These are phyloP conservation scores for Zele albiditarsus DNA, from an alignment of 2,888 invertebrate species.

Conservation along the genomic window DNA sequence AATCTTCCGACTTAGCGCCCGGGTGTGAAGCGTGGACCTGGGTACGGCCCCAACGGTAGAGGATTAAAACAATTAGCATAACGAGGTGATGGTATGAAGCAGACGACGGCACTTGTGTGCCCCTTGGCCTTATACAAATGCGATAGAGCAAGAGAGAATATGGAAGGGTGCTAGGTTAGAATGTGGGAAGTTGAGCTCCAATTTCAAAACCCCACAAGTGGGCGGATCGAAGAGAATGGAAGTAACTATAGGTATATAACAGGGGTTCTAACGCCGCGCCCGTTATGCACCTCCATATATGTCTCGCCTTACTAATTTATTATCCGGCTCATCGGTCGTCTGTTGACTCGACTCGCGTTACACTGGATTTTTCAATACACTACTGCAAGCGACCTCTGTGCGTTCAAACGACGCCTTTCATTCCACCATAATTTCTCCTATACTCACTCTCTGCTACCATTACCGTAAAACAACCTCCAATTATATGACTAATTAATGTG, in stretches of 20 bases:
- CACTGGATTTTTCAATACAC: constrained; percentile 58
- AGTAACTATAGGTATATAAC: constrained; percentile 55
- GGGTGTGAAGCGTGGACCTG: not conserved
- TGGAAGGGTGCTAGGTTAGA: constrained; percentile 30
- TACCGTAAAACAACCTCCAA: not conserved
- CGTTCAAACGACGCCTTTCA: not conserved
- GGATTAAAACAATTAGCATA: constrained; percentile 70
- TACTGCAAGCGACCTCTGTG: constrained; percentile 9
- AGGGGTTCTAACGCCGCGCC: constrained; percentile 26
- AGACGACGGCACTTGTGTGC: constrained; percentile 39
- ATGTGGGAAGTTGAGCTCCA: constrained; percentile 55
- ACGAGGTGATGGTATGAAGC: constrained; percentile 62
- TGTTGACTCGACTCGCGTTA: constrained; percentile 59
- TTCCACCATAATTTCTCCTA: not conserved
- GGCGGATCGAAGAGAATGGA: constrained; percentile 57
- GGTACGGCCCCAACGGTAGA: constrained; percentile 41
- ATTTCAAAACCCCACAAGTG: constrained; percentile 64
- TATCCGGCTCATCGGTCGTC: constrained; percentile 62
- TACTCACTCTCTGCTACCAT: constrained; percentile 7
- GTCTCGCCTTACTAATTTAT: constrained; percentile 71
- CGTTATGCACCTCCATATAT: constrained; percentile 43
- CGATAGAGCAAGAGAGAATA: constrained; percentile 15
- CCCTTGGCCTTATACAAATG: constrained; percentile 31
- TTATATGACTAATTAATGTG: not conserved
- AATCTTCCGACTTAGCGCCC: constrained; percentile 12